Evolutionary conservation across 2,113 vertebrate genomes (phyloP).

Genomic region (Cryptomyrus ogoouensis): DNA sequence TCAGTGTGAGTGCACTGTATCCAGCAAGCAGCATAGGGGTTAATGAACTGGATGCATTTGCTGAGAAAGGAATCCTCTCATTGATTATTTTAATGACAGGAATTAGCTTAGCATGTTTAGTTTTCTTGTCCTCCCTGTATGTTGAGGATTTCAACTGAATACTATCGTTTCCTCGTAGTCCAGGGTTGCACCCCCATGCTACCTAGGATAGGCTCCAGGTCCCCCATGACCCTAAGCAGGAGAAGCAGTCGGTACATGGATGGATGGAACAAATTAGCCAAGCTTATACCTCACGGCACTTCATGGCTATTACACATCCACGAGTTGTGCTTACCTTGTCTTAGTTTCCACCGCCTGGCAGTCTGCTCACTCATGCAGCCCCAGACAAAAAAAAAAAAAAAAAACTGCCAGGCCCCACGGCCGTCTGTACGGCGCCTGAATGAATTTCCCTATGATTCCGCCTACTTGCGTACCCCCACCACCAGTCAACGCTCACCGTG

Average conservation of each 20-base stretch:
- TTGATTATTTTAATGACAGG: background rate
- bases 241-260: background rate
- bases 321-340: background rate
- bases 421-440: background rate
- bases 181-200: background rate
- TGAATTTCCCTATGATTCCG: background rate
- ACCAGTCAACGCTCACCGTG: background rate
- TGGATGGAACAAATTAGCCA: background rate
- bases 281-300: background rate
- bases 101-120: background rate
- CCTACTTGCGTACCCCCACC: background rate
- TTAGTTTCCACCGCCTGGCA: background rate
- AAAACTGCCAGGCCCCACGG: background rate
- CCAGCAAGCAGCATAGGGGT: background rate
- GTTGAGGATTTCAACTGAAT: background rate
- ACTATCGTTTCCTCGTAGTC: background rate
- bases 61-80: background rate
- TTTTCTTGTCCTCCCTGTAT: background rate
- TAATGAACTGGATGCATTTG: background rate
- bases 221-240: background rate
- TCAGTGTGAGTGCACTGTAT: background rate
- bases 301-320: background rate
- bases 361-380: background rate
- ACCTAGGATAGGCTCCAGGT: background rate
- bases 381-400: background rate